A percentile compares a stretch with the other conserved stretches of the same genome.
These are phyloP conservation scores for Chelonoidis abingdonii DNA, from an alignment of 2,113 vertebrate species.

Conservation along the genomic window DNA sequence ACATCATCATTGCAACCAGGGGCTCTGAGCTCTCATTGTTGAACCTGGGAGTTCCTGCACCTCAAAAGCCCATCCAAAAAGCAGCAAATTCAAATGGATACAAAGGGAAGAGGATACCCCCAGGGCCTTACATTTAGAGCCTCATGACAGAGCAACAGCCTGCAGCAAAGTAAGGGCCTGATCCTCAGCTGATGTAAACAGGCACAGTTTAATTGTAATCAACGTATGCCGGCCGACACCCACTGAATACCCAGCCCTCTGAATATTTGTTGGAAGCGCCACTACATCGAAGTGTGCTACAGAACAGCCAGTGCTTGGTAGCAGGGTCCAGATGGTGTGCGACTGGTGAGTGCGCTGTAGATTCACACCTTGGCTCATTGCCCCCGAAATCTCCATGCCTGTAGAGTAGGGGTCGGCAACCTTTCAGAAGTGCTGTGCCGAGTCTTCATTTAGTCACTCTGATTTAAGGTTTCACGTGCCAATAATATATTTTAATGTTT, in stretches of 20 bases:
- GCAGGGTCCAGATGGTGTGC: no score
- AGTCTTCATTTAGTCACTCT: no score
- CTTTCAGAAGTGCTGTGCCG: no score
- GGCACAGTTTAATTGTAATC: not conserved
- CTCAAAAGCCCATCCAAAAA: not conserved
- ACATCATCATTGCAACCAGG: not conserved
- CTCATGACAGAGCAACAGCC: not conserved
- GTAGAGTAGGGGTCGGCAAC: no score
- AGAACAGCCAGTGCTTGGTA: no score
- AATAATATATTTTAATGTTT: no score
- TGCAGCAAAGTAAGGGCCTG: not conserved
- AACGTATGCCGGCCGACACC: not conserved
- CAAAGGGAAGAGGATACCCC: not conserved
- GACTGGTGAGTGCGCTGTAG: no score
- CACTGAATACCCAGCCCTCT: not conserved
- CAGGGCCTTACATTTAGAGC: not conserved
- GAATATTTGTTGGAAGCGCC: not conserved
- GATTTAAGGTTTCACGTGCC: no score
- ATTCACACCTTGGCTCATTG: no score
- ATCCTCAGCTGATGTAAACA: not conserved
- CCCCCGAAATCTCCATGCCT: no score
- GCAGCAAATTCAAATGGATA: not conserved
- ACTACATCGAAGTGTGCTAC: no score
- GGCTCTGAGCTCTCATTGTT: not conserved
- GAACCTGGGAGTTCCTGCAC: not conserved